Percentiles rank a stretch among this genome's conserved stretches.
Conservation (phyloP, 2,113 vertebrate genomes). For the Ptyas mucosa region DNA sequence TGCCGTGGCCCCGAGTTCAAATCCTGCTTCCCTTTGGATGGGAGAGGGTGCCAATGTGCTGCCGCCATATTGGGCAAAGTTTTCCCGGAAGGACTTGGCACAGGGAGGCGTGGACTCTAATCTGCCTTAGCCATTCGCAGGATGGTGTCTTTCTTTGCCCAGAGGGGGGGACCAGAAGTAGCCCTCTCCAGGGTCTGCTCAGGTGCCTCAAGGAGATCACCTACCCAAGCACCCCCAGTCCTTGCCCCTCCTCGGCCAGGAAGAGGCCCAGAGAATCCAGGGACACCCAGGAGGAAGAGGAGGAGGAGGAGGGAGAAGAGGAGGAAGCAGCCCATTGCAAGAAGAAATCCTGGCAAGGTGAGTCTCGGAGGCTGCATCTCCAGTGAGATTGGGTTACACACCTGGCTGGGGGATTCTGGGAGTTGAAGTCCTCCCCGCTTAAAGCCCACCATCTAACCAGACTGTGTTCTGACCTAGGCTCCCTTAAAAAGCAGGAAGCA, state of each 20-base stretch:
- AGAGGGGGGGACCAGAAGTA: slow-evolving; percentile 22
- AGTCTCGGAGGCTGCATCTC: not conserved
- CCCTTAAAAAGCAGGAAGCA: too few species aligned
- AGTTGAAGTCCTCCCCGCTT: too few species aligned
- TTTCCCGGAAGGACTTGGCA: accelerated
- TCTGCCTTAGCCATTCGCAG: too few species aligned
- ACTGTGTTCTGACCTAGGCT: too few species aligned
- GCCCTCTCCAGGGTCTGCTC: slow-evolving; percentile 54
- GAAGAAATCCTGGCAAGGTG: slow-evolving; percentile 19
- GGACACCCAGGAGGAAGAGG: accelerated
- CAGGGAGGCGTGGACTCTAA: not conserved
- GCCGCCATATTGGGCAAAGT: not conserved
- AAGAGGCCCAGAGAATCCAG: slow-evolving; percentile 37
- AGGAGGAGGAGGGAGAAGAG: not conserved
- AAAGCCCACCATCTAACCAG: too few species aligned
- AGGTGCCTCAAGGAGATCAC: slow-evolving; percentile 53
- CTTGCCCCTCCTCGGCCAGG: not conserved
- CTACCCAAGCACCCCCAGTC: not conserved
- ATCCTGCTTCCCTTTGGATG: not conserved
- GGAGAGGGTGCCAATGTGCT: not conserved
- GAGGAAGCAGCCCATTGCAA: not conserved
- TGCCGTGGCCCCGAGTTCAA: not conserved
- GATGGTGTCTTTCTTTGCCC: not conserved
- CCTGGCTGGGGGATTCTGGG: not conserved
- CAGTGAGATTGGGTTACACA: too few species aligned